phyloP scores from a whole-genome alignment of 1,140 invertebrate genomes.

The Aplysia californica region DNA sequence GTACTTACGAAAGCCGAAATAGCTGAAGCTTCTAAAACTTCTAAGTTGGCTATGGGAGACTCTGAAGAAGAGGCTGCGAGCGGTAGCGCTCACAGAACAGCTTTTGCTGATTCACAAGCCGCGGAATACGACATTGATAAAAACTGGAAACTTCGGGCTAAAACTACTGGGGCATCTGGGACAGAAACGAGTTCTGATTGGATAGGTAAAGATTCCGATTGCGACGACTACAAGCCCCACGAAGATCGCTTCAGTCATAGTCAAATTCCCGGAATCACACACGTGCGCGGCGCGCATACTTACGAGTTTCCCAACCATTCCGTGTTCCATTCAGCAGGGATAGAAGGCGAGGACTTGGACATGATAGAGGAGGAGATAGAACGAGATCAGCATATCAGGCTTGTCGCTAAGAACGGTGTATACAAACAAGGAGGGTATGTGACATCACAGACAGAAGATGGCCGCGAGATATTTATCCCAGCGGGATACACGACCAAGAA shows the following conservation, averaged over 20 bases:
- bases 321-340: not conserved
- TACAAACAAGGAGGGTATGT: constrained; percentile 25
- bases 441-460: constrained; percentile 24
- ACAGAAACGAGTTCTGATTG: not conserved
- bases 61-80: not conserved
- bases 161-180: not conserved
- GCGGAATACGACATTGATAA: constrained; percentile 8
- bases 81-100: not conserved
- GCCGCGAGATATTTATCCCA: constrained; percentile 25
- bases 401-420: not conserved
- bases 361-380: constrained; percentile 37
- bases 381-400: not conserved
- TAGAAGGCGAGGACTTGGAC: constrained; percentile 35
- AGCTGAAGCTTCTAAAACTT: too few relatives aligned
- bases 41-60: not conserved
- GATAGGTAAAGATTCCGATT: not conserved
- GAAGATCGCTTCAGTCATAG: not conserved
- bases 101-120: not conserved
- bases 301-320: constrained; percentile 29
- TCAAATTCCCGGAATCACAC: constrained; percentile 18
- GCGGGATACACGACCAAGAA: constrained; percentile 11
- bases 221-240: not conserved
- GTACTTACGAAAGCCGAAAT: too few relatives aligned
- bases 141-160: constrained; percentile 18
- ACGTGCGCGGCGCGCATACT: constrained; percentile 11